These are phyloP conservation scores for Catharus minimus DNA, from an alignment of 2,113 vertebrate species.

Conservation along the genomic window DNA sequence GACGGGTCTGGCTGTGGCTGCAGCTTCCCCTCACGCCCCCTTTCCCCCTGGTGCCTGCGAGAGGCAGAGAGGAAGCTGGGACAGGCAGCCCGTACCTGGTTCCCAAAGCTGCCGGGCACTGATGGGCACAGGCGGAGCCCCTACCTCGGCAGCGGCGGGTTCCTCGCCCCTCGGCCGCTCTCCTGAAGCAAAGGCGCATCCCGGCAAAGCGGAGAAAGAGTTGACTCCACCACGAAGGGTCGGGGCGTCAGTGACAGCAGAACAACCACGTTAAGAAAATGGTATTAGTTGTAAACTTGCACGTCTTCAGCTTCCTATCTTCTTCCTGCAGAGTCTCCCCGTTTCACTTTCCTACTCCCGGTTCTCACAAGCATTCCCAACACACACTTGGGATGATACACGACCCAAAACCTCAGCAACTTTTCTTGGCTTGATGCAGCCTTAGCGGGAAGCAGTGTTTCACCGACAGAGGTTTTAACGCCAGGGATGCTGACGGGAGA, in stretches of 20 bases:
- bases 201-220: neutral
- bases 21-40: neutral
- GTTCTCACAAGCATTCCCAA: neutral
- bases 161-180: neutral
- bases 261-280: neutral
- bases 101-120: too few species aligned
- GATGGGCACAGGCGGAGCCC: neutral
- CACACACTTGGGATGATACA: neutral
- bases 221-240: neutral
- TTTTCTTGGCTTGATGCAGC: neutral
- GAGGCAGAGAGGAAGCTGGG: neutral
- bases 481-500: neutral
- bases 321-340: neutral
- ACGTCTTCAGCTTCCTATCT: neutral
- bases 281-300: neutral
- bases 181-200: neutral
- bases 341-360: neutral
- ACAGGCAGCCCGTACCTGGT: rapidly evolving
- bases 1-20: neutral
- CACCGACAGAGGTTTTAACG: neutral
- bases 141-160: neutral
- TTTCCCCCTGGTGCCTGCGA: rapidly evolving
- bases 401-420: neutral
- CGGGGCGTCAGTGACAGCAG: neutral
- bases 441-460: neutral